Base-by-base conservation (phyloP, 2,888 invertebrate genomes). In the Phengaris alcon region DNA sequence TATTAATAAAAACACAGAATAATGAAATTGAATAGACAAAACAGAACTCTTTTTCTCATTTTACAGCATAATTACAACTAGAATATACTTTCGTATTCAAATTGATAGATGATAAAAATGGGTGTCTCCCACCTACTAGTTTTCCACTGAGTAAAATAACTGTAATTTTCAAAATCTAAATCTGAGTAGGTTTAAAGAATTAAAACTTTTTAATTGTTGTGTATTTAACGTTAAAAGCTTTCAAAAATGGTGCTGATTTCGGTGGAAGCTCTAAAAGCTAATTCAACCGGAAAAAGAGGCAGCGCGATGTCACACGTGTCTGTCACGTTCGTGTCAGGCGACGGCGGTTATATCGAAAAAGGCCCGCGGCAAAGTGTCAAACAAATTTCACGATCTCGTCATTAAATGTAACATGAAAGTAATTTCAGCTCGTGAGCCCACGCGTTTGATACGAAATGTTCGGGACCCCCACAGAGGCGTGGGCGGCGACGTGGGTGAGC, bases 301-400 rank as follows among this genome's bases (percentile, higher is more conserved):
- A 52, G 7, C 35, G 54, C n/a, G 52, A 22, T 54, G 54, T 52
- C 72, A 54, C 15, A 12, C 35, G 35, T 72, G 72, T 54, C 54
- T 72, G 72, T 72, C 72, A 72, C 72, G 22, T 72, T 35, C 54
- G 54, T 72, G 72, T 54, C 52, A 72, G 35, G 9, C 54, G 72
- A 51, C 48, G 72, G 13, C 72, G 48, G 72, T 52, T 35, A 70
- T 15, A 22, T 59, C 59, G 64, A 64, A 64, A 64, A 64, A 64
- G 64, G 72, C 54, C 72, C 35, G 72, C 54, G 72, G 35, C 52
- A 72, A 72, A 72, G 54, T 72, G 72, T 72, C 72, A 72, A 72
- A 72, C 72, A 72, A 72, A 54, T 72, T 72, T 22, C 22, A 70
- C 51, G 70, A 51, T 52, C 48, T 52, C 54, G 72, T 54, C 72